A percentile compares a stretch with the other conserved stretches of the same genome.
phyloP scores from a whole-genome alignment of 2,113 vertebrate species.

The Pelecanoides urinatrix region DNA sequence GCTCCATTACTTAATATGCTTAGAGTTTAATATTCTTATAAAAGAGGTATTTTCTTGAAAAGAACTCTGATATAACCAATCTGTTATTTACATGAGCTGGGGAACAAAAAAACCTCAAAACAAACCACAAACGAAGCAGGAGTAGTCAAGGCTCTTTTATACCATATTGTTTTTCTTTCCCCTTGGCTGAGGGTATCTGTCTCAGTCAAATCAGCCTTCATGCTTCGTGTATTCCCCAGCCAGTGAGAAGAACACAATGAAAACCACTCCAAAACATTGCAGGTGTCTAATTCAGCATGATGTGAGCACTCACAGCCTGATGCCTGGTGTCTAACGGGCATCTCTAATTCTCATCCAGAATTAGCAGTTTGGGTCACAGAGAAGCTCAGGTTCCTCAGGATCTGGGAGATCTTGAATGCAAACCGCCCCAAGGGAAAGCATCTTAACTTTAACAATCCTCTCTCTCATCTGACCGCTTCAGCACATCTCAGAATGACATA shows the following conservation, averaged over 20 bases:
- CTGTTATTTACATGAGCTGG: background rate
- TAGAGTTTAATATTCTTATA: background rate
- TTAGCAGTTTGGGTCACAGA: fast-evolving
- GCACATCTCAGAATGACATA: background rate
- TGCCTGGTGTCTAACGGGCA: background rate
- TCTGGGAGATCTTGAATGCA: background rate
- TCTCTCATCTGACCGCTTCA: background rate
- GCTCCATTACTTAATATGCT: background rate
- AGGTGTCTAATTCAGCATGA: background rate
- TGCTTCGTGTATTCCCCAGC: background rate
- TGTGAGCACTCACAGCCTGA: background rate
- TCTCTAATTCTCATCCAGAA: background rate
- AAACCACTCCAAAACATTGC: background rate
- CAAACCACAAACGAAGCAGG: background rate
- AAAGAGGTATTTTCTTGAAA: background rate
- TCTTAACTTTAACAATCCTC: background rate
- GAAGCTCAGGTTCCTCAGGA: background rate
- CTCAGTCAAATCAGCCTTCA: background rate
- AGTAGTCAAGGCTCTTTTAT: background rate
- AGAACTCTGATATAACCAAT: background rate
- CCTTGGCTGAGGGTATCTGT: background rate
- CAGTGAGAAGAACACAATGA: background rate
- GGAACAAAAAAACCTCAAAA: background rate
- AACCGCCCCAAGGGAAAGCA: background rate
- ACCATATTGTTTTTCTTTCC: background rate